These are phyloP conservation scores for Agraylea sexmaculata DNA, from an alignment of 1,140 invertebrate genomes.

Conservation along the genomic window DNA sequence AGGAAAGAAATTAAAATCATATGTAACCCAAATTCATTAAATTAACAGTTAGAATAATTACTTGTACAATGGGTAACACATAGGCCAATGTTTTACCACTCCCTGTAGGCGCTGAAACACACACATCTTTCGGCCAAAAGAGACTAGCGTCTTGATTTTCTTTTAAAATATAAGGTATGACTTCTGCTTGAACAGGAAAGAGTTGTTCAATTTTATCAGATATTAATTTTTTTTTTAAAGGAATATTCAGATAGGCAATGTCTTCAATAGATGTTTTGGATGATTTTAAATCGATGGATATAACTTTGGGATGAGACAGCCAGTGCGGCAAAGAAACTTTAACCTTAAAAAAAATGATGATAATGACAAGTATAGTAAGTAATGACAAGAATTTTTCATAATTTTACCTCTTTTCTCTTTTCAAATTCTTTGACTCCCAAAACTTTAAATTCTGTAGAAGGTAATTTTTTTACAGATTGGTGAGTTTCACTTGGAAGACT, in stretches of 20 bases:
- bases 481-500: too few relatives aligned
- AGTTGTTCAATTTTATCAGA: constrained; percentile 64
- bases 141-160: constrained; percentile 43
- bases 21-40: constrained; percentile 6
- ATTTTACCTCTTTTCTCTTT: constrained; percentile 33
- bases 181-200: constrained; percentile 77
- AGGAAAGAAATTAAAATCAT: constrained; percentile 6
- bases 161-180: constrained; percentile 71
- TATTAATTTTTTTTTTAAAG: constrained; percentile 51
- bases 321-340: constrained; percentile 72
- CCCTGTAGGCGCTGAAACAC: constrained; percentile 93
- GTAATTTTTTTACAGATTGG: not conserved
- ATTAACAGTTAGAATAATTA: constrained; percentile 22
- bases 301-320: constrained; percentile 67
- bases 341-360: constrained; percentile 31
- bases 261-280: constrained; percentile 46
- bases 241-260: constrained; percentile 45
- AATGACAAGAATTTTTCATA: not conserved
- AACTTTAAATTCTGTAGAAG: constrained; percentile 35
- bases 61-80: constrained; percentile 84
- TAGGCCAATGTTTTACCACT: constrained; percentile 96
- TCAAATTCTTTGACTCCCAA: constrained; percentile 38
- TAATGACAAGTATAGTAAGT: constrained; percentile 8
- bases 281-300: constrained; percentile 57
- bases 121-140: constrained; percentile 75